Conservation (phyloP, 2,888 invertebrate species). For the Anarsia innoxiella region DNA sequence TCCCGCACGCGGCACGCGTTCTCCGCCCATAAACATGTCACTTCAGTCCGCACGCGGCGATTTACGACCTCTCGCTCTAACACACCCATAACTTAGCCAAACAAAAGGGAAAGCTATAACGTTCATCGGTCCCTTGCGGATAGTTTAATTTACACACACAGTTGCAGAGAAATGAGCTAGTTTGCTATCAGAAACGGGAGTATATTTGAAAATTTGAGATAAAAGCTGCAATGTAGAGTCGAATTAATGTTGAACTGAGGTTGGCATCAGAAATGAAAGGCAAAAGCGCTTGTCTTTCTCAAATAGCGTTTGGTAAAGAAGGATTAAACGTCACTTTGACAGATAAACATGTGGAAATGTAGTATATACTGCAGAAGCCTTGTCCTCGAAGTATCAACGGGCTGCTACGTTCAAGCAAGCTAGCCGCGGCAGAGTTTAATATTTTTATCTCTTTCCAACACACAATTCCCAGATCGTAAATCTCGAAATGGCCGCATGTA, state of each 20-base stretch:
- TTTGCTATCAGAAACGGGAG: slow-evolving; percentile 51
- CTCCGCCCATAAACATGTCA: slow-evolving; percentile 76
- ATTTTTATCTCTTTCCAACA: slow-evolving; percentile 71
- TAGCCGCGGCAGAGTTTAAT: slow-evolving; percentile 66
- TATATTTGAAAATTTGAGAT: slow-evolving; percentile 38
- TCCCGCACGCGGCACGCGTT: slow-evolving; percentile 46
- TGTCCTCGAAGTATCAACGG: slow-evolving; percentile 57
- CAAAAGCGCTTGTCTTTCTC: no score
- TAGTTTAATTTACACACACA: slow-evolving; percentile 74
- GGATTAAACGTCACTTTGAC: no score
- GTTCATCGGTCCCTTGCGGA: slow-evolving; percentile 72
- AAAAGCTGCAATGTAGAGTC: slow-evolving; percentile 12
- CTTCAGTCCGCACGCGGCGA: slow-evolving; percentile 59
- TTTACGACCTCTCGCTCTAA: slow-evolving; percentile 75
- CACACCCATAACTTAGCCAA: slow-evolving; percentile 67
- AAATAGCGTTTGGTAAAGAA: no score
- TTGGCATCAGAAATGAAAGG: no score
- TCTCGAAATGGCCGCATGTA: slow-evolving; percentile 77
- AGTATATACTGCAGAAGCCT: slow-evolving; percentile 48
- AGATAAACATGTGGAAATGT: slow-evolving; percentile 20
- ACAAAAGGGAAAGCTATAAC: slow-evolving; percentile 76
- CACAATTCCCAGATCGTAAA: slow-evolving; percentile 77
- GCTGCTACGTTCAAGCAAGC: slow-evolving; percentile 54
- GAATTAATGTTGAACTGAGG: not conserved
- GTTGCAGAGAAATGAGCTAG: slow-evolving; percentile 62